These are phyloP conservation scores for Lepidurus couesii DNA, from an alignment of 1,140 invertebrate species.

Conservation along the genomic window DNA sequence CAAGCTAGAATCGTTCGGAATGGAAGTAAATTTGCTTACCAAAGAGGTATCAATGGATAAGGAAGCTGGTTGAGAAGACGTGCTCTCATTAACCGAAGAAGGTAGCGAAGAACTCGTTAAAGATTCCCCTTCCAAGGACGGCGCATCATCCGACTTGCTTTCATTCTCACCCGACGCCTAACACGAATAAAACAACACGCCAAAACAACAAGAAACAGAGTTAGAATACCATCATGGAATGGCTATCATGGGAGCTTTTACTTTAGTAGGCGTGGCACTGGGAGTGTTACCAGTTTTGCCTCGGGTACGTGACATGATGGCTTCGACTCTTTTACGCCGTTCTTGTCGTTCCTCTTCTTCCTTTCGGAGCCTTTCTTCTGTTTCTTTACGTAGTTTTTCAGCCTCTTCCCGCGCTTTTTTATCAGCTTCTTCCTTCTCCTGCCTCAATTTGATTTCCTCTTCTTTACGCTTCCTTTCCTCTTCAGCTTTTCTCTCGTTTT, in stretches of 20 bases:
- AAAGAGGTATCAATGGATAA: neutral
- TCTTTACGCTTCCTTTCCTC: conserved; percentile 58
- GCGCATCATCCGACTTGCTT: neutral
- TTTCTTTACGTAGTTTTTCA: conserved; percentile 62
- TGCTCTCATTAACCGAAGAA: neutral
- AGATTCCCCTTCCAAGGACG: neutral
- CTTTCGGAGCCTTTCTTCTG: conserved; percentile 64
- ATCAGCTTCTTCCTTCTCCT: conserved; percentile 70
- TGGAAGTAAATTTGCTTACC: neutral
- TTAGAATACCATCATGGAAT: neutral
- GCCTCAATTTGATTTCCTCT: conserved; percentile 61
- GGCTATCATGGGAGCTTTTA: conserved; percentile 30
- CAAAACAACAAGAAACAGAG: neutral
- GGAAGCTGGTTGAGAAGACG: conserved; percentile 24
- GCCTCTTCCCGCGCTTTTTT: conserved; percentile 68
- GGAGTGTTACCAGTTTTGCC: conserved; percentile 51
- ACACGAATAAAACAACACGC: neutral
- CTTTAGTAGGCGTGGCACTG: conserved; percentile 48
- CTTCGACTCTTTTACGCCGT: conserved; percentile 69
- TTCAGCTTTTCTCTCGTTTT: conserved; percentile 58
- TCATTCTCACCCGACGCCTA: neutral
- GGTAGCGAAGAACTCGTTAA: neutral
- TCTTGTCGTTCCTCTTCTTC: conserved; percentile 73
- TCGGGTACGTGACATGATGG: conserved; percentile 73
- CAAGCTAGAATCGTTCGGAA: neutral